Base-by-base conservation (phyloP, 35 echinoderm and acorn worm genomes). In the Lytechinus variegatus region DNA sequence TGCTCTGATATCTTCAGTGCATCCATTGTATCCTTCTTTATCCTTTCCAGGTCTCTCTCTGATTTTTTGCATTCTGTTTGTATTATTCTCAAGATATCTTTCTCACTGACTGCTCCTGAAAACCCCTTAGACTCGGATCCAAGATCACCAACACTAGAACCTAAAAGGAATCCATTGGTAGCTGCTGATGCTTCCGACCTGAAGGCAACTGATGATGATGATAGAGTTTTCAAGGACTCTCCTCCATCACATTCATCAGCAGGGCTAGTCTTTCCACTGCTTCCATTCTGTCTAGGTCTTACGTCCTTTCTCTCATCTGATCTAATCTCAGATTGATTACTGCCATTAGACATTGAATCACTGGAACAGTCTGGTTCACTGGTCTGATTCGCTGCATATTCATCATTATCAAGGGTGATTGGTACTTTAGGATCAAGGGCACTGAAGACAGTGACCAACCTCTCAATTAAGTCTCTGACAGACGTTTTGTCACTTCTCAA, bases 181-280 rank as follows among this genome's bases (percentile, higher is more conserved):
- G 29, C 54, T 10, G 13, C 53, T 27, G 52, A 54, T 93, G 92
- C 92, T 55, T 9, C 92, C 28, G 92, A 27, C 4, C 88, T 54
- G 11, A 90, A 12, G 29, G 52, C 52, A 21, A 24, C 88, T 90
- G 88, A 52, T 90, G 29, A 52, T 90, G 88, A 52, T 90, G 29
- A 52, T 57, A 12, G 11, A 4, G 92, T 27, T 10, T 27, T 53
- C 10, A 57, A 93, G 11, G 92, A 93, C 13, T 57, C 54, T 54
- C 92, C 92, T 54, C 92, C 92, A 93, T 93, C 92, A 14, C 54
- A 54, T 55, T 93, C 53, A n/a, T 57, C 53, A 54, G 27, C 55
- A 13, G 27, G 28, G n/a, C 52, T 27, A 57, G n/a, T 10, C 52
- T 16, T 54, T 55, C 92, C 92, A 55, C 54, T 57, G 27, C 52